Conservation (phyloP, 2,797 vertebrate species). For the Leontocebus nigricollis region DNA sequence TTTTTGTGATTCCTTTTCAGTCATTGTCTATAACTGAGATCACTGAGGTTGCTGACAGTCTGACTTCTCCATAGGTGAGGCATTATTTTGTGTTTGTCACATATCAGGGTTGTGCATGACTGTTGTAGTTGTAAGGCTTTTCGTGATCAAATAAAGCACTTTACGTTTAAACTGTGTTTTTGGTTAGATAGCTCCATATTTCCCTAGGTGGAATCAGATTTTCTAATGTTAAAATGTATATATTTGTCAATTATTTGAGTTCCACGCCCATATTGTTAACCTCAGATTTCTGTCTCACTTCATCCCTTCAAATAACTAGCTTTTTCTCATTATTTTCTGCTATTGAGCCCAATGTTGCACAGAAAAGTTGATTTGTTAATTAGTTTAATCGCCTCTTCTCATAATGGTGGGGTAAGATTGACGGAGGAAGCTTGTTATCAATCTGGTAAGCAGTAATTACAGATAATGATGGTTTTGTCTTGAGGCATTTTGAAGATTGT, state of each 20-base stretch:
- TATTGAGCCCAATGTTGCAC: slow-evolving; percentile 78
- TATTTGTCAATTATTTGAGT: slow-evolving; percentile 58
- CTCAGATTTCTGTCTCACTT: slow-evolving; percentile 70
- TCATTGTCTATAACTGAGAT: background rate
- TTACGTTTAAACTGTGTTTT: slow-evolving; percentile 36
- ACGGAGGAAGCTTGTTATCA: slow-evolving; percentile 85
- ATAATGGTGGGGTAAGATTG: slow-evolving; percentile 84
- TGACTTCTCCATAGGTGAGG: background rate
- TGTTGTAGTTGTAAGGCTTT: slow-evolving; percentile 17
- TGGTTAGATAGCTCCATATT: slow-evolving; percentile 50
- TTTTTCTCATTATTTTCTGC: slow-evolving; percentile 75
- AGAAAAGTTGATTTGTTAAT: slow-evolving; percentile 86
- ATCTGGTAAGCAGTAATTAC: slow-evolving; percentile 94
- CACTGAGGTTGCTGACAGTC: background rate
- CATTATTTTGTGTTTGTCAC: background rate
- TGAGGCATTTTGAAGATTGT: slow-evolving; percentile 92
- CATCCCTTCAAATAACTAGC: slow-evolving; percentile 43
- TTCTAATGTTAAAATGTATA: slow-evolving; percentile 60
- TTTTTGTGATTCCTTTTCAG: background rate
- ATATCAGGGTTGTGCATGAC: background rate
- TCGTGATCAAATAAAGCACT: slow-evolving; percentile 42
- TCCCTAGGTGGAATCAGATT: slow-evolving; percentile 1
- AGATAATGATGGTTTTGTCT: slow-evolving; percentile 98
- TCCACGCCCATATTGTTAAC: slow-evolving; percentile 54
- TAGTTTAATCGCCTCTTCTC: slow-evolving; percentile 86